These are phyloP conservation scores for Acanthoscelides obtectus DNA, from an alignment of 2,888 invertebrate genomes.

Conservation along the genomic window DNA sequence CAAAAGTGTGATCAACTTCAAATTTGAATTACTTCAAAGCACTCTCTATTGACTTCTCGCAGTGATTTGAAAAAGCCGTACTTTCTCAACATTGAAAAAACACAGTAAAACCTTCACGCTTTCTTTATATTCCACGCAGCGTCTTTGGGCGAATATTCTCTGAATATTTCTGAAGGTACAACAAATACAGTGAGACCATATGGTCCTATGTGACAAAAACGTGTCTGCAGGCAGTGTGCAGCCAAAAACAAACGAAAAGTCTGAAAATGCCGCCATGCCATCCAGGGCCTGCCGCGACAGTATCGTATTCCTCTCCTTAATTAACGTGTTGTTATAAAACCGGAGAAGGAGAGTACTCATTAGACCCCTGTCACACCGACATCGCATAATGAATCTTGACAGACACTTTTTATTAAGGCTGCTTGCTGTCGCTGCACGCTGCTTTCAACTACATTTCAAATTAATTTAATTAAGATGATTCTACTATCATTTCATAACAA, in stretches of 20 bases:
- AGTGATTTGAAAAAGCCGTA: no score
- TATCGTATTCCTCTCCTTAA: conserved; percentile 46
- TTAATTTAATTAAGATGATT: conserved; percentile 47
- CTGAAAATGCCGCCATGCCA: neutral
- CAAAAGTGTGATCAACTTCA: no score
- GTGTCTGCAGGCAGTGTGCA: neutral
- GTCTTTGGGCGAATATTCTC: no score
- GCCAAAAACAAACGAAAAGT: neutral
- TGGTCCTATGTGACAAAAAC: neutral
- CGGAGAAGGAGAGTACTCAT: conserved; percentile 44
- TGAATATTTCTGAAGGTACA: no score
- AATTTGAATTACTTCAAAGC: no score
- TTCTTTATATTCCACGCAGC: no score
- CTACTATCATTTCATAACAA: conserved; percentile 32
- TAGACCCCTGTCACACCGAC: conserved; percentile 46
- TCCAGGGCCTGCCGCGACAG: conserved; percentile 29
- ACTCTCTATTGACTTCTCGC: no score
- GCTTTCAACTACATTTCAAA: conserved; percentile 45
- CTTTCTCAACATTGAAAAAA: no score
- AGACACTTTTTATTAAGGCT: conserved; percentile 45
- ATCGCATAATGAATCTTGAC: conserved; percentile 47
- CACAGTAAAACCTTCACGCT: no score
- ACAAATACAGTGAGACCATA: no score
- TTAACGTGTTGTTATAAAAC: conserved; percentile 43
- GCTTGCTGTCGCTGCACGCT: no score